A percentile compares a stretch with the other conserved stretches of the same genome.
phyloP scores from a whole-genome alignment of 2,113 vertebrate genomes.

The Hymenochirus boettgeri region DNA sequence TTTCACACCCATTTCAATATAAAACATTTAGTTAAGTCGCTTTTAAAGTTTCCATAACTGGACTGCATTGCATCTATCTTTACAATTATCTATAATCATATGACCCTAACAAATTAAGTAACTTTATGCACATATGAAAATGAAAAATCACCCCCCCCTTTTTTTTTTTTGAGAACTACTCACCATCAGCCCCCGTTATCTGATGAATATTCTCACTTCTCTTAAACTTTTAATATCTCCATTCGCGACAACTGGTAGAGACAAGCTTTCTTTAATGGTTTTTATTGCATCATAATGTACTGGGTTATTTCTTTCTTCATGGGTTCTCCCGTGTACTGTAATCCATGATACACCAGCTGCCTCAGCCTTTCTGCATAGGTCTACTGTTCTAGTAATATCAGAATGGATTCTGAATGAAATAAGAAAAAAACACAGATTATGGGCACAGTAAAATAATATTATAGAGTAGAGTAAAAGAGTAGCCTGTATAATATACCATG shows the following conservation, averaged over 20 bases:
- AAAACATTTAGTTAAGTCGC: too few relatives aligned
- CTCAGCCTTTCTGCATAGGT: slow-evolving; percentile 90
- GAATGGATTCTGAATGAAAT: slow-evolving; percentile 78
- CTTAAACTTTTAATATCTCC: slow-evolving; percentile 84
- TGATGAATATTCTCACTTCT: slow-evolving; percentile 77
- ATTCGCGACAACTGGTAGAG: slow-evolving; percentile 87
- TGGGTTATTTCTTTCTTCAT: slow-evolving; percentile 89
- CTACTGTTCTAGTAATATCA: slow-evolving; percentile 81
- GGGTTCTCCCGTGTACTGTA: slow-evolving; percentile 86
- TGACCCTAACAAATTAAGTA: too few relatives aligned
- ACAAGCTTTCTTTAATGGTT: slow-evolving; percentile 84
- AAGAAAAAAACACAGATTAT: slow-evolving; percentile 6
- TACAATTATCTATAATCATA: too few relatives aligned
- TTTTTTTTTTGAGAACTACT: slow-evolving; percentile 45
- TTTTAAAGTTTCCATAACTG: too few relatives aligned
- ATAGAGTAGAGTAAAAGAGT: too few relatives aligned
- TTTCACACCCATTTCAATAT: too few relatives aligned
- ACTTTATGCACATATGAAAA: too few relatives aligned
- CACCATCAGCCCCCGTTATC: slow-evolving; percentile 86
- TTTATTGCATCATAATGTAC: slow-evolving; percentile 91
- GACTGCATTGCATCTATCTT: too few relatives aligned
- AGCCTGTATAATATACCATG: too few relatives aligned
- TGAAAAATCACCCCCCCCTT: too few relatives aligned
- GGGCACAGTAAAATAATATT: not conserved
- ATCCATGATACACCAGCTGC: slow-evolving; percentile 91